phyloP scores from a whole-genome alignment of 2,113 vertebrate genomes.

The Gavialis gangeticus region DNA sequence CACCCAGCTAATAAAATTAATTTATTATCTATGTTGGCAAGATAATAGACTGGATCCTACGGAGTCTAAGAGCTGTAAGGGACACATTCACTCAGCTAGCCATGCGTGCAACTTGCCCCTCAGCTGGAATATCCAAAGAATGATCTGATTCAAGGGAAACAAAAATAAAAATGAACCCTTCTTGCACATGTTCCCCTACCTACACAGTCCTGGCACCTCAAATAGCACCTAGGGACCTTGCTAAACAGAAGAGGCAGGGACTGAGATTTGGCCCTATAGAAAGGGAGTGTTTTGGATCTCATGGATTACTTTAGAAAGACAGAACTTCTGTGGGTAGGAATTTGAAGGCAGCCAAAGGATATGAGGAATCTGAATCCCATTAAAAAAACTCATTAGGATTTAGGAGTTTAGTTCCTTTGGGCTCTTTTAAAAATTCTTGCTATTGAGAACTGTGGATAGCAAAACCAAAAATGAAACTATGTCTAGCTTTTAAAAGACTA shows the following conservation, averaged over 20 bases:
- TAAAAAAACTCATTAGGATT: background rate
- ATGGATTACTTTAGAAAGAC: background rate
- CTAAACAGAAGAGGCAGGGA: background rate
- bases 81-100: background rate
- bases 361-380: background rate
- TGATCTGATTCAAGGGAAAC: fast-evolving
- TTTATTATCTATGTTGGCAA: background rate
- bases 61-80: background rate
- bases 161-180: background rate
- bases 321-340: background rate
- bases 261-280: background rate
- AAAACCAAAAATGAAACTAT: background rate
- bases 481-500: background rate
- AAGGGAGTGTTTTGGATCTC: background rate
- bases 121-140: background rate
- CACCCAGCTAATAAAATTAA: background rate
- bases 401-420: background rate
- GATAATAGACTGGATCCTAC: background rate
- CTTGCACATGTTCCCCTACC: background rate
- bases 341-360: background rate
- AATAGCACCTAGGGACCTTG: background rate
- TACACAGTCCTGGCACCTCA: background rate
- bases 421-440: background rate
- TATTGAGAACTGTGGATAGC: background rate
- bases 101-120: background rate